phyloP scores from a whole-genome alignment of 2,113 vertebrate species.

The Hemicordylus capensis region DNA sequence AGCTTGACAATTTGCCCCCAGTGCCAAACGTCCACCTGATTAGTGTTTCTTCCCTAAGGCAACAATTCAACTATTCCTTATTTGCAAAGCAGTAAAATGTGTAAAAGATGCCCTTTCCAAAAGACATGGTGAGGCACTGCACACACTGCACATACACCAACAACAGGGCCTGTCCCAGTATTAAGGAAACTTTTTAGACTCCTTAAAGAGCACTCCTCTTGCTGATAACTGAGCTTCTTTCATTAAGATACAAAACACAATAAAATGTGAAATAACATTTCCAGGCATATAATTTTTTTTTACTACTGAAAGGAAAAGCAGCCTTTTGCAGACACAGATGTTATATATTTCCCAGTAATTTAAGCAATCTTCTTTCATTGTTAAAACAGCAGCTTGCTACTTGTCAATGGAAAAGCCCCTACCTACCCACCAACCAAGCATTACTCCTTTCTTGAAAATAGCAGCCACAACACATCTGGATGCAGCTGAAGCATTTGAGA shows the following conservation, averaged over 20 bases:
- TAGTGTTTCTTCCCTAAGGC: constrained; percentile 44
- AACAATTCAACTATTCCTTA: constrained; percentile 37
- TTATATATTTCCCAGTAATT: constrained; percentile 65
- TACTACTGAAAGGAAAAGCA: constrained; percentile 49
- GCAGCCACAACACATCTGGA: constrained; percentile 45
- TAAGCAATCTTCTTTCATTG: constrained; percentile 72
- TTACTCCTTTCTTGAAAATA: constrained; percentile 48
- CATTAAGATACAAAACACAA: constrained; percentile 46
- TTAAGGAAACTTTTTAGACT: constrained; percentile 63
- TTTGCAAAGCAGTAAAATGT: constrained; percentile 39
- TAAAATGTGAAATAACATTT: constrained; percentile 42
- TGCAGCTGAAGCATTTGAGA: constrained; percentile 57
- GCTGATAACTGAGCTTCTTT: constrained; percentile 40
- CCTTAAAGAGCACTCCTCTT: constrained; percentile 54
- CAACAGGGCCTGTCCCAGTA: constrained; percentile 31
- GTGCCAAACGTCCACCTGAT: constrained; percentile 62
- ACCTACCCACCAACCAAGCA: constrained; percentile 28
- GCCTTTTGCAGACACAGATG: constrained; percentile 59
- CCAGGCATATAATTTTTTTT: constrained; percentile 30
- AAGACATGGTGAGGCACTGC: constrained; percentile 39
- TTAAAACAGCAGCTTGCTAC: constrained; percentile 79
- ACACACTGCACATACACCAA: constrained; percentile 62
- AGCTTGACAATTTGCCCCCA: constrained; percentile 44
- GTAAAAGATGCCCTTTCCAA: constrained; percentile 39
- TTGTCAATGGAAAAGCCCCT: constrained; percentile 56